A percentile compares a stretch with the other conserved stretches of the same genome.
phyloP scores from a whole-genome alignment of 2,888 invertebrate genomes.

The Stegophylla sp. region DNA sequence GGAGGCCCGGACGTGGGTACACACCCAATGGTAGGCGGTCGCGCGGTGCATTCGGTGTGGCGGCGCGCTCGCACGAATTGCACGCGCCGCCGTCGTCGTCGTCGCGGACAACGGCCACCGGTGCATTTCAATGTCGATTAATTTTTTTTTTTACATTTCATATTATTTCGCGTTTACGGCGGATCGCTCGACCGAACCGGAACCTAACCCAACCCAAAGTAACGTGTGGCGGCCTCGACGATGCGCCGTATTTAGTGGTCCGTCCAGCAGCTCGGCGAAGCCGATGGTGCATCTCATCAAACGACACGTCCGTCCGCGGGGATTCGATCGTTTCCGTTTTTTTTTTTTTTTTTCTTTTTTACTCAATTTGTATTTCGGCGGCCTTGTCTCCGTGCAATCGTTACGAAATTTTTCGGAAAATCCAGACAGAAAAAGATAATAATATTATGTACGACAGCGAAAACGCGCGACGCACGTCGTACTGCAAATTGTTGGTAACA shows the following conservation, averaged over 20 bases:
- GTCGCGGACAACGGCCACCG: neutral
- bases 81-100: neutral
- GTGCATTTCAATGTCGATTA: neutral
- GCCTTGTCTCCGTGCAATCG: neutral
- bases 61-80: neutral
- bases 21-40: neutral
- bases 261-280: no score
- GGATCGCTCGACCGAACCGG: no score
- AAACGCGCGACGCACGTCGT: neutral
- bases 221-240: no score
- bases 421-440: no score
- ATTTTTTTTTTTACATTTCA: no score
- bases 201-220: no score
- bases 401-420: no score
- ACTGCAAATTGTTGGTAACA: neutral
- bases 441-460: neutral
- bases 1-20: conserved; percentile 3
- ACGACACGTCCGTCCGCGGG: no score
- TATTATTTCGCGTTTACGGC: no score
- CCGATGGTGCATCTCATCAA: no score
- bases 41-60: neutral
- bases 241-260: no score
- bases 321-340: no score
- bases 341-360: neutral
- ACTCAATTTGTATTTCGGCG: neutral